Evolutionary conservation across 2,113 vertebrate genomes (phyloP), one percentile per base, ranked within the genome.

Genomic region (Eulemur macaco): DNA sequence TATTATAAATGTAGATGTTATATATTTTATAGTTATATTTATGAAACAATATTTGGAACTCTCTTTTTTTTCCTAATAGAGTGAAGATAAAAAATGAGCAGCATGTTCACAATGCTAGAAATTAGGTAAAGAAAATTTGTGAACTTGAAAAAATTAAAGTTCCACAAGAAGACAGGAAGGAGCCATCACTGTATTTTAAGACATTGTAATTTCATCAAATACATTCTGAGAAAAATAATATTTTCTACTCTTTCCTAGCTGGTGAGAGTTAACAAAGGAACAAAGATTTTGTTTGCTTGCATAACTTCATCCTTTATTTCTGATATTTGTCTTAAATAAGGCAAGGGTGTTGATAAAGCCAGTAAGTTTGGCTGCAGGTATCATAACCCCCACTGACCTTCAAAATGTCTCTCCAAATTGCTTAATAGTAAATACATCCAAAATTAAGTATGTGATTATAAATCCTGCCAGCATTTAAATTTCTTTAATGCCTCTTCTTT

Each of bases 201-300:
- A 56, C 27, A 58, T 9, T 94, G n/a, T 71, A 27, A 92, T 89
- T 94, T 89, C 68, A 89, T 78, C n/a, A 50, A 39, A 71, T 71
- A 58, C 7, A 17, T 77, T 64, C 34, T 73, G 29, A 34, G 54
- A 77, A 69, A 58, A 23, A 42, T 23, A 27, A 25, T 1, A n/a
- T 21, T 82, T 92, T 68, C 11, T 50, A 39, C 8, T 50, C 14
- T 60, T 63, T 81, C 8, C 18, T 95, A 14, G 66, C 39, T 76
- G 25, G 8, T 71, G 56, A 74, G 68, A 25, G 13, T 64, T 83
- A 82, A 56, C 6, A 64, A 91, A 34, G 23, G 21, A 68, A 78
- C 20, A 87, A 18, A 76, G 27, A 56, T 56, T 56, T 85, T 63
- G 5, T 29, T 89, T 85, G 5, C 31, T 89, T 85, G 37, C 6